Percentiles rank a stretch among this genome's conserved stretches.
phyloP scores from a whole-genome alignment of 2,888 invertebrate genomes.

The Lymantria monacha region DNA sequence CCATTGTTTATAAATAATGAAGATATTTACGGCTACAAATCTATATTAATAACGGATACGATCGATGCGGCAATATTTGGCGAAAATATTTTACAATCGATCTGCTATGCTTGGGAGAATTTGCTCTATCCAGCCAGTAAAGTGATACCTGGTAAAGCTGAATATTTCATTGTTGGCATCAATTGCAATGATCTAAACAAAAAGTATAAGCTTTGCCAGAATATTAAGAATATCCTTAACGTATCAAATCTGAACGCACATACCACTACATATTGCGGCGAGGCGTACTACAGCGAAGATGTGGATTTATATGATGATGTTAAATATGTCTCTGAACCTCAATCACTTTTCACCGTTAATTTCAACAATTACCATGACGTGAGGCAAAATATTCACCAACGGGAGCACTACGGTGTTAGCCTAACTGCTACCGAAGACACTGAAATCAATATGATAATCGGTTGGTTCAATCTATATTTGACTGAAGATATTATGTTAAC shows the following conservation, averaged over 20 bases:
- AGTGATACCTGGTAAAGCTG: slow-evolving; percentile 21
- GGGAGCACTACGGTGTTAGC: slow-evolving; percentile 6
- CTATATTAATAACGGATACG: slow-evolving; percentile 17
- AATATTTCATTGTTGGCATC: slow-evolving; percentile 18
- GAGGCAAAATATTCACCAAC: slow-evolving; percentile 9
- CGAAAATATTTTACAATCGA: slow-evolving; percentile 72
- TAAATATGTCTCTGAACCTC: slow-evolving; percentile 21
- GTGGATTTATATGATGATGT: slow-evolving; percentile 17
- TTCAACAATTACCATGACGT: slow-evolving; percentile 23
- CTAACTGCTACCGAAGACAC: slow-evolving; percentile 11
- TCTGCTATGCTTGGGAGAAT: slow-evolving; percentile 83
- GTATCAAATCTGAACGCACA: slow-evolving; percentile 15
- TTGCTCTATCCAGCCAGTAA: slow-evolving; percentile 8
- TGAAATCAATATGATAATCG: slow-evolving; percentile 56
- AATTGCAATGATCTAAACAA: slow-evolving; percentile 13
- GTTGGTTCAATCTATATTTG: slow-evolving; percentile 86
- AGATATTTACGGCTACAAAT: slow-evolving; percentile 10
- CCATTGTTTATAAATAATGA: slow-evolving; percentile 4
- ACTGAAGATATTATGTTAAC: slow-evolving; percentile 79
- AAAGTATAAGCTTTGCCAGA: slow-evolving; percentile 10
- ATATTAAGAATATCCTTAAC: slow-evolving; percentile 10
- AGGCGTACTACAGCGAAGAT: slow-evolving; percentile 21
- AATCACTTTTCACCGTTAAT: slow-evolving; percentile 19
- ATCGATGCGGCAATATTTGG: slow-evolving; percentile 23
- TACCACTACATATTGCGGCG: slow-evolving; percentile 4